A percentile compares a stretch with the other conserved stretches of the same genome.
Evolutionary conservation across 2,797 vertebrate genomes (phyloP).

Genomic region (Dromococcyx pavoninus): DNA sequence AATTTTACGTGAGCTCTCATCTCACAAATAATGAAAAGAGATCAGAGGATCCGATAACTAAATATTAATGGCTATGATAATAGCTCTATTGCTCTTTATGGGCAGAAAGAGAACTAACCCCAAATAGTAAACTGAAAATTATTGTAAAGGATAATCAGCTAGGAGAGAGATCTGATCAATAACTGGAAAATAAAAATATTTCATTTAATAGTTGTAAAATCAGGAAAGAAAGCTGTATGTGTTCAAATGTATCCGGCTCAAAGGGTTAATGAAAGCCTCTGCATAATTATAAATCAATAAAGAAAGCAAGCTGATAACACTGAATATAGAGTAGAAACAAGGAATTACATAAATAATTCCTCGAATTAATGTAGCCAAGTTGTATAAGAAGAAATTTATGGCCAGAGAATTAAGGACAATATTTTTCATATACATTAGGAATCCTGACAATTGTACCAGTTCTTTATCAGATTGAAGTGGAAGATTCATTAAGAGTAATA

Average conservation of each 20-base stretch:
- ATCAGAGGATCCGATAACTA: background rate
- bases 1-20: background rate
- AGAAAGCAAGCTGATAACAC: background rate
- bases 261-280: conserved; percentile 3
- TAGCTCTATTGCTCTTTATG: background rate
- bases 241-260: background rate
- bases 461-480: conserved; percentile 5
- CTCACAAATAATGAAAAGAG: background rate
- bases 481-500: conserved; percentile 27
- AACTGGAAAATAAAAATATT: background rate
- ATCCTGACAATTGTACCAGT: background rate
- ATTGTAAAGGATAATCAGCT: background rate
- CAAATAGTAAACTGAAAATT: background rate
- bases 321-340: background rate
- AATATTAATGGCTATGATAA: background rate
- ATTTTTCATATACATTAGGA: conserved; percentile 38
- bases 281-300: background rate
- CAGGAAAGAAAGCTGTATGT: background rate
- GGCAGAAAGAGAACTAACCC: background rate
- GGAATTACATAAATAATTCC: background rate
- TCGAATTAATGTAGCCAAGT: background rate
- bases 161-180: background rate
- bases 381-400: conserved; percentile 38
- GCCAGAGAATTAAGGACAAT: conserved; percentile 21
- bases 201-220: background rate